These are phyloP conservation scores for Lutraria rhynchaena DNA, from an alignment of 1,140 invertebrate species.

Conservation along the genomic window DNA sequence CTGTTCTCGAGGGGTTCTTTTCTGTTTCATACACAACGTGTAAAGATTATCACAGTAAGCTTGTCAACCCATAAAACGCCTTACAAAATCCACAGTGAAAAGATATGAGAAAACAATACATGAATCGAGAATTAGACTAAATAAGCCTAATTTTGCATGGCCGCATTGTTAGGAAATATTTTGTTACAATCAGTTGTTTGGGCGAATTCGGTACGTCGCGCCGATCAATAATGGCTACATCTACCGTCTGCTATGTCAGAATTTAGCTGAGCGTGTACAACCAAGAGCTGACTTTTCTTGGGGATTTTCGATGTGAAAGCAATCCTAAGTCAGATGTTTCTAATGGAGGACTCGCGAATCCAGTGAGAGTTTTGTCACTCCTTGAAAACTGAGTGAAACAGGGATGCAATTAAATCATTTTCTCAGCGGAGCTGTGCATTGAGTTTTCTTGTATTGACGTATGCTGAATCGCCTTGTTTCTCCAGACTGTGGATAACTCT, in stretches of 20 bases:
- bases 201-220: slow-evolving; percentile 22
- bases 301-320: slow-evolving; percentile 10
- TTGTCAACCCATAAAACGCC: no score
- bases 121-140: slow-evolving; percentile 31
- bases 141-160: slow-evolving; percentile 42
- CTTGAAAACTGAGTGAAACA: background rate
- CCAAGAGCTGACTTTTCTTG: slow-evolving; percentile 22
- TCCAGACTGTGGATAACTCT: no score
- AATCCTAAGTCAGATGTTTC: slow-evolving; percentile 43
- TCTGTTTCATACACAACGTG: no score
- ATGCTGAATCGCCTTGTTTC: slow-evolving; percentile 2
- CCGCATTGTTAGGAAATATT: slow-evolving; percentile 19
- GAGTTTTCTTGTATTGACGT: slow-evolving; percentile 17
- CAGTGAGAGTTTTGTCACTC: background rate
- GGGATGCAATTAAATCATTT: slow-evolving; percentile 21
- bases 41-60: no score
- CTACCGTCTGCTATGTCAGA: slow-evolving; percentile 38
- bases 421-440: slow-evolving; percentile 5
- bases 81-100: no score
- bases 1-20: no score
- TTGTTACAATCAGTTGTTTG: slow-evolving; percentile 31
- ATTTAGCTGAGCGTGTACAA: slow-evolving; percentile 9
- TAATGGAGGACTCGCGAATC: slow-evolving; percentile 14
- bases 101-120: slow-evolving; percentile 2
- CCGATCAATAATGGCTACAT: slow-evolving; percentile 35